Evolutionary conservation across 2,888 invertebrate genomes (phyloP), one percentile per base, ranked within the genome.

Genomic region (Aricia artaxerxes): DNA sequence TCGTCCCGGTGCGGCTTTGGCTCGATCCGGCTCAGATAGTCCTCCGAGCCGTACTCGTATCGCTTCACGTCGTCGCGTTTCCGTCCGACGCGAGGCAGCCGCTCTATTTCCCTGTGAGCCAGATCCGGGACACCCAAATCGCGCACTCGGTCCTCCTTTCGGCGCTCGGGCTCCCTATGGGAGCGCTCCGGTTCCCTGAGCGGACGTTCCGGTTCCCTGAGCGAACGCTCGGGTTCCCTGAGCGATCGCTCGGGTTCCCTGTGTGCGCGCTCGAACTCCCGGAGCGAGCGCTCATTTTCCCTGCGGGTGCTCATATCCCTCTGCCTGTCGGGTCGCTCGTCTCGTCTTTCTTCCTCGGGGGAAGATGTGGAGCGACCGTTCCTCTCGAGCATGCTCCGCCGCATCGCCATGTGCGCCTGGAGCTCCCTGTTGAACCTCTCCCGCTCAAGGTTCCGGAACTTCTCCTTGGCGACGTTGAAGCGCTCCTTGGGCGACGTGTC

Each of bases 391-490:
- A 94, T 93, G 85, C 95, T 95, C 83, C 95, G 89, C 81, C 95
- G 87, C 81, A 94, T 91, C 73, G 94, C 94, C 91, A 94, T 95
- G 82, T 95, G 94, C 83, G 94, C 93, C 82, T 95, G 94, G 73
- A 95, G 86, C 85, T 95, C 95, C 83, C 95, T 93, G 82, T 95
- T 95, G 82, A 96, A 94, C 80, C 96, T 92, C 84, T 97, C 96
- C 81, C 96, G 95, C 87, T 98, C 98, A 90, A 98, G 95, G 82
- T 97, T 96, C 88, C 97, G 95, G 87, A 98, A 98, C 90, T 97
- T 97, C 86, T 98, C 97, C 89, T 97, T 97, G 75, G 98, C 97
- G 85, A 97, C 97, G 85, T 97, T 97, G 91, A 98, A 97, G 80
- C 97, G 95, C 85, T 97, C 97, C 83, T 97, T 96, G 0, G 97